These are phyloP conservation scores for Dicentrarchus labrax DNA, from an alignment of 2,113 vertebrate genomes.

Conservation along the genomic window DNA sequence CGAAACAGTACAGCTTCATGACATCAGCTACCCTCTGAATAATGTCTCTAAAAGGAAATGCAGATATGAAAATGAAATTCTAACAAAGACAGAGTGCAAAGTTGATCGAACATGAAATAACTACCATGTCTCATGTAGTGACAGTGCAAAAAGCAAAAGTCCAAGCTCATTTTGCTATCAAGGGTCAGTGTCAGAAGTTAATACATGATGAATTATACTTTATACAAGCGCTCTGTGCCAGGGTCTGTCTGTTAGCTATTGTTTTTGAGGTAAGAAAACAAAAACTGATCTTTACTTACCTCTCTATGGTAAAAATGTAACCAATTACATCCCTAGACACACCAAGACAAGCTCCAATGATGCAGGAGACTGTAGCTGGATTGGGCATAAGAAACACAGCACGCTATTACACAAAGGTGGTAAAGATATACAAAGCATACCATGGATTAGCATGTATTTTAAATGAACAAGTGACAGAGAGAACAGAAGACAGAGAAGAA, in stretches of 20 bases:
- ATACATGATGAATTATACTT: constrained; percentile 25
- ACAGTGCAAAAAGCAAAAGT: neutral
- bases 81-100: neutral
- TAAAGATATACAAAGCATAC: neutral
- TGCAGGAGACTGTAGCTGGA: constrained; percentile 82
- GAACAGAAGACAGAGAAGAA: neutral
- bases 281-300: constrained; percentile 75
- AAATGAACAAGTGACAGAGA: neutral
- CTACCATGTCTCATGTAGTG: neutral
- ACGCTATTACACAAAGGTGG: neutral
- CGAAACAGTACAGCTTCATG: constrained; percentile 72
- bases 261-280: neutral
- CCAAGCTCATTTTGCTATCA: neutral
- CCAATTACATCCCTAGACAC: constrained; percentile 83
- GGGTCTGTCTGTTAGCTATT: neutral
- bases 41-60: constrained; percentile 68
- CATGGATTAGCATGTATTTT: neutral
- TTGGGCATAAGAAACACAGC: constrained; percentile 36
- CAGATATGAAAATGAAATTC: neutral
- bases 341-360: constrained; percentile 76
- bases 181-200: constrained; percentile 16
- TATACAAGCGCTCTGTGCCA: neutral
- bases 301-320: constrained; percentile 90
- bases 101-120: neutral
- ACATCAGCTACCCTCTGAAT: constrained; percentile 70